Evolutionary conservation across 2,797 vertebrate species (phyloP), one percentile per base, ranked within the genome.

Genomic region (Ciconia nigra): DNA sequence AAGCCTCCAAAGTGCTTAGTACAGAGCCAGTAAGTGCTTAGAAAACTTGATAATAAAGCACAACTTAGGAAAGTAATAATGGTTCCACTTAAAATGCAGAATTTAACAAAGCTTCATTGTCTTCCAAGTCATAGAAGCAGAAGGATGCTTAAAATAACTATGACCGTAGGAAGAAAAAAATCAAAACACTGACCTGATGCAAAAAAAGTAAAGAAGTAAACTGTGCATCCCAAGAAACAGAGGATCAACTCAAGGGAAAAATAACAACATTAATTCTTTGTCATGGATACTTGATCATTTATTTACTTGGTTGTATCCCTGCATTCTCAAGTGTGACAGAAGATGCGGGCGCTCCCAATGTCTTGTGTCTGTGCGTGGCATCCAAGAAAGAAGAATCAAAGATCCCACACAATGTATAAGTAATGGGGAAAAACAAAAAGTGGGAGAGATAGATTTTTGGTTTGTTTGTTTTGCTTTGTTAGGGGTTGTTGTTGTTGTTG

Each of bases 321-420:
- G 29, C 3, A 8, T 44, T 54, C 20, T 79, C 16, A 18, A 77
- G 25, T 8, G 5, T 42, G 28, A 79, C 5, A 44, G 24, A 69
- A 62, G 28, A 31, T 47, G 7, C 1, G 1, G 22, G 18, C 1
- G 1, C 13, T 78, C 31, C 7, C 26, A 46, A 6, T n/a, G 28
- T 37, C 39, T 57, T 77, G 13, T 41, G 29, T 29, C 21, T 19
- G 5, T 29, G 8, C 1, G 0, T 33, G 25, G 33, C 6, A 6
- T 55, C 18, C 15, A 33, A 72, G 31, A 76, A 7, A 62, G n/a
- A 76, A 71, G 35, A 80, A 62, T 61, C 22, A 72, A 49, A 81
- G 28, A 49, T 44, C 22, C 4, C 3, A 52, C 22, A 35, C 6
- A 39, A 54, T 7, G 1, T 63, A 13, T 24, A 73, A 71, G 13